These are phyloP conservation scores for Halichoerus grypus DNA, from an alignment of 2,113 vertebrate genomes.

Conservation along the genomic window DNA sequence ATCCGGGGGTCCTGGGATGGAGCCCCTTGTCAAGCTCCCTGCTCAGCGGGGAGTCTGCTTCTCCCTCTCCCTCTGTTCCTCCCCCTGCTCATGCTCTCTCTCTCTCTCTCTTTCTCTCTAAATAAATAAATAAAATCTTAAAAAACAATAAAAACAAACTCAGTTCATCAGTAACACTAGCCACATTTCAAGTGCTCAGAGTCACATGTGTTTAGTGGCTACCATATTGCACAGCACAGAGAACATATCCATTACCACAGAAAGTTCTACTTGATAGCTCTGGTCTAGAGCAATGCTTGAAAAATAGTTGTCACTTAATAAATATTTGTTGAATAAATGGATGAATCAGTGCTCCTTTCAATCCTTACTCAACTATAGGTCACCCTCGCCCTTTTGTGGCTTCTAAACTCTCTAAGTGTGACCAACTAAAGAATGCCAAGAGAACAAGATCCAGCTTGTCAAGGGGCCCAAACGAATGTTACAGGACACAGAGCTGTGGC, in stretches of 20 bases:
- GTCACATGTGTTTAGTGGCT: background rate
- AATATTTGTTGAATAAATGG: background rate
- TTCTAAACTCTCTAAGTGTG: background rate
- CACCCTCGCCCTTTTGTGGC: background rate
- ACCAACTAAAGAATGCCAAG: background rate
- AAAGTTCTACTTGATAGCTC: background rate
- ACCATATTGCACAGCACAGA: background rate
- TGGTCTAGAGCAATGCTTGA: background rate
- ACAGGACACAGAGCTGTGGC: background rate
- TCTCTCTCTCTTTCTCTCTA: background rate
- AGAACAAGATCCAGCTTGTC: background rate
- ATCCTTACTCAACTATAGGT: background rate
- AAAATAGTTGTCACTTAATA: background rate
- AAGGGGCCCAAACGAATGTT: background rate
- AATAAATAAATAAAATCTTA: background rate
- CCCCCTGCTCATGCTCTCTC: background rate
- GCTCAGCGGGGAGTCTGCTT: background rate
- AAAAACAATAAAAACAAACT: background rate
- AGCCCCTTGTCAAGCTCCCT: background rate
- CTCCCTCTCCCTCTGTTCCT: background rate
- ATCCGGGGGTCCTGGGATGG: background rate
- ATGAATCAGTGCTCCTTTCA: background rate
- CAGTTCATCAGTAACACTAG: background rate
- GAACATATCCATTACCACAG: background rate
- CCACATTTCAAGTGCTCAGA: background rate